Conservation (phyloP, 2,113 vertebrate species). For the Varanus komodoensis region DNA sequence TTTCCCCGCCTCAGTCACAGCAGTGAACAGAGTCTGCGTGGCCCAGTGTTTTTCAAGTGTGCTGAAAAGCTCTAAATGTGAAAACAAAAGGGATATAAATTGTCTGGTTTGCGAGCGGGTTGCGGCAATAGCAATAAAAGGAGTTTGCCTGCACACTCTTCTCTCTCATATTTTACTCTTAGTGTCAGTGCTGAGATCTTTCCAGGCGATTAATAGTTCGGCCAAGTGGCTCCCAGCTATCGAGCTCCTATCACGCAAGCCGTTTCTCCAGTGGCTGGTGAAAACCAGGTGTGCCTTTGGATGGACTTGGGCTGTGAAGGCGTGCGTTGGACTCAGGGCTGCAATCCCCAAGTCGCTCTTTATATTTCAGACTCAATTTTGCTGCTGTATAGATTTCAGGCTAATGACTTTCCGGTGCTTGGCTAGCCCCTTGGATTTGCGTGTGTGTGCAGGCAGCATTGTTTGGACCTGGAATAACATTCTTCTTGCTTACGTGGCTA, state of each 20-base stretch:
- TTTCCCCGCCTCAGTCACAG: background rate
- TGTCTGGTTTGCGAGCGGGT: conserved; percentile 66
- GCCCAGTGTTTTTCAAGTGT: background rate
- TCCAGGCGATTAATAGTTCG: conserved; percentile 69
- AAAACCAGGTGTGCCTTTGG: conserved; percentile 56
- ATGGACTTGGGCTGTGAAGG: conserved; percentile 57
- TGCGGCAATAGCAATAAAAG: conserved; percentile 77
- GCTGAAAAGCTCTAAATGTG: conserved; percentile 2
- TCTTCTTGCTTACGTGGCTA: conserved; percentile 36
- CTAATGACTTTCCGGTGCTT: conserved; percentile 77
- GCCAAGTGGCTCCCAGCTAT: conserved; percentile 56
- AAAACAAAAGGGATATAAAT: conserved; percentile 68
- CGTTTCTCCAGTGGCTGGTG: conserved; percentile 66
- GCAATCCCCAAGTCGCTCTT: conserved; percentile 81
- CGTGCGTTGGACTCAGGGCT: conserved; percentile 68
- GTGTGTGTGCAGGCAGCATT: conserved; percentile 4
- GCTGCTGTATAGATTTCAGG: conserved; percentile 70
- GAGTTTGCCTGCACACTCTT: background rate
- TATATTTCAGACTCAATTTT: conserved; percentile 83
- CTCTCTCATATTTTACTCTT: conserved; percentile 19
- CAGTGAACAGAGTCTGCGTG: conserved; percentile 7
- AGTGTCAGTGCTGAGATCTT: conserved; percentile 57
- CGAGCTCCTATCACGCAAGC: conserved; percentile 59
- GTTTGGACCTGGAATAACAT: conserved; percentile 26
- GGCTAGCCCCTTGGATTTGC: conserved; percentile 44